Conservation (phyloP, 2,113 vertebrate genomes). For the Aspidoscelis tigris region DNA sequence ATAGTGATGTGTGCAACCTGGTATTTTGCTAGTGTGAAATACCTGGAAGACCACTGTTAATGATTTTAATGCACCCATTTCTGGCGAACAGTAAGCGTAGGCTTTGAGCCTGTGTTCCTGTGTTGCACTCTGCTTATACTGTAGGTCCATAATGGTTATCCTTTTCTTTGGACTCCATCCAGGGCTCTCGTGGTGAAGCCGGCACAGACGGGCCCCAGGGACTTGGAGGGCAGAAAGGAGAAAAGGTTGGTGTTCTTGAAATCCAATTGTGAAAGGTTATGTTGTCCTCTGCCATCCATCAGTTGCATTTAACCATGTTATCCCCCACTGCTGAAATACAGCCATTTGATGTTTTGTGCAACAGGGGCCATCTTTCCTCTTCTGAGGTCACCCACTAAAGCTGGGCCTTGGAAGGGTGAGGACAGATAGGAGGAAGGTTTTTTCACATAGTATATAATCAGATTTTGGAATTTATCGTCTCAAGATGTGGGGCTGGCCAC, state of each 20-base stretch:
- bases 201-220: slow-evolving; percentile 77
- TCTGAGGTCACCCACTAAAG: background rate
- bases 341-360: slow-evolving; percentile 29
- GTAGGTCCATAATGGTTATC: accelerated
- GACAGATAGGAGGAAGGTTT: background rate
- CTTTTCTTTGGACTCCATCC: slow-evolving; percentile 35
- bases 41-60: too few relatives aligned
- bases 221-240: slow-evolving; percentile 80
- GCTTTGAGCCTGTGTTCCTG: background rate
- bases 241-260: slow-evolving; percentile 75
- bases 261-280: slow-evolving; percentile 7
- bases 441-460: background rate
- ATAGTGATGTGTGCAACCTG: too few relatives aligned
- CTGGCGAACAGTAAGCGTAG: too few relatives aligned
- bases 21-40: too few relatives aligned
- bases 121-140: background rate
- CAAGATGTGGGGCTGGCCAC: background rate
- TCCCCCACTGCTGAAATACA: background rate
- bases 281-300: slow-evolving; percentile 24
- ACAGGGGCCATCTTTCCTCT: slow-evolving; percentile 33
- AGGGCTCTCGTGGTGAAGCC: slow-evolving; percentile 81
- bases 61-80: background rate
- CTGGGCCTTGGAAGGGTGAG: background rate
- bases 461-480: background rate
- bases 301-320: slow-evolving; percentile 6